Base-by-base conservation (phyloP, 2,113 vertebrate species). In the Casuarius casuarius region DNA sequence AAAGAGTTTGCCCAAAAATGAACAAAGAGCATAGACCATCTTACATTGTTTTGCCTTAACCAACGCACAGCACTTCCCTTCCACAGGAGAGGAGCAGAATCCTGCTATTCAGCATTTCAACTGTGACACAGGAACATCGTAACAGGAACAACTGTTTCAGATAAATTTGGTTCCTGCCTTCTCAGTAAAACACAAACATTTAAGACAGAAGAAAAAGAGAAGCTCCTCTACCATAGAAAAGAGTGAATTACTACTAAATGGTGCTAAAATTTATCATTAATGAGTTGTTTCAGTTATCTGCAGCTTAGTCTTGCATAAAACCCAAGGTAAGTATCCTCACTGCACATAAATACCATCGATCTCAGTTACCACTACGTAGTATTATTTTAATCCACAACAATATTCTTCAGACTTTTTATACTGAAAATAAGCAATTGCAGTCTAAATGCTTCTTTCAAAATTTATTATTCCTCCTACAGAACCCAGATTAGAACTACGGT, bases 11-110 rank as follows among this genome's bases (percentile, higher is more conserved):
- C 35, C 72, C 52, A 66, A 42, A 74, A 67, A 13, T 54, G 25
- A 54, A 4, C n/a, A 28, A 22, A 52, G 21, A 31, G 4, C 3
- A 4, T 5, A 8, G 7, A 33, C 40, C 3, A 0, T 52, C 35
- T 61, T 28, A 11, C 48, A 5, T 33, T 78, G 31, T 52, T 42
- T 67, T 48, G 40, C 40, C 33, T 79, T 40, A 71, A 22, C 7
- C 14, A 29, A 52, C 33, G 65, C 7, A 38, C 12, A 31, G 13
- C 3, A 2, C 20, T 74, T 81, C 44, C 15, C 14, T 72, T 58
- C 23, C 22, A 6, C 8, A 28, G 12, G 19, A 28, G 3, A 4
- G 33, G 56, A 49, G 19, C 8, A 16, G 4, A 75, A 3, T 17
- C 42, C 38, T 22, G 8, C 26, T 65, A 25, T 29, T 92, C 8